Conservation (phyloP, 1,140 invertebrate genomes). For the Cyphomyrmex costatus region DNA sequence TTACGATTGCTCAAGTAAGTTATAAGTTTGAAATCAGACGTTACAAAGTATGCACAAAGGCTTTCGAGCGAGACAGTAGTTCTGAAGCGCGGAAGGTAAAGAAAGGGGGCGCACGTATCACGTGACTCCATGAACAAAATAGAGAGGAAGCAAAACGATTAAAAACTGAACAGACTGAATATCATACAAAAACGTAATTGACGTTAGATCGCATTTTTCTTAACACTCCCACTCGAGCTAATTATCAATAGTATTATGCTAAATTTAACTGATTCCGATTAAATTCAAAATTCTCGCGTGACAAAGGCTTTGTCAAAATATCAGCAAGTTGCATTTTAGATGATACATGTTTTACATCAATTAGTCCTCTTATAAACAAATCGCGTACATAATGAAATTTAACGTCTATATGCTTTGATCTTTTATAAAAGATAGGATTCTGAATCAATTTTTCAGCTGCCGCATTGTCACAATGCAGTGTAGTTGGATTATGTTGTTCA, state of each 20-base stretch:
- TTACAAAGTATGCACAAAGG: no score
- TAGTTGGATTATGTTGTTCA: background rate
- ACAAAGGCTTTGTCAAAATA: background rate
- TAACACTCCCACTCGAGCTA: no score
- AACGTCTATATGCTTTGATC: conserved; percentile 12
- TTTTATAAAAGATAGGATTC: conserved; percentile 6
- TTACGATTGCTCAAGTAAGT: no score
- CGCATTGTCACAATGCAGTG: background rate
- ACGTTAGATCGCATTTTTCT: no score
- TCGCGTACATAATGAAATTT: conserved; percentile 22
- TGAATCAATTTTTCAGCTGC: background rate
- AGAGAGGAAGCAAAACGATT: no score
- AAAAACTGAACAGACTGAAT: no score
- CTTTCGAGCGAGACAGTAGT: no score
- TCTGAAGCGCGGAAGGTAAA: no score
- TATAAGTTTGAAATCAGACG: no score
- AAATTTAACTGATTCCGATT: background rate
- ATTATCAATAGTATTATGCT: background rate
- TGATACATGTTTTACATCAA: background rate
- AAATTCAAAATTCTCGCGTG: background rate
- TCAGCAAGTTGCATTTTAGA: background rate
- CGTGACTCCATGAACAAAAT: no score
- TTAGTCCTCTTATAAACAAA: background rate
- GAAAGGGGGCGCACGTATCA: no score
- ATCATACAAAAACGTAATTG: no score